Percentiles rank a stretch among this genome's conserved stretches.
Evolutionary conservation across 2,888 invertebrate genomes (phyloP).

Genomic region (Oxytorus armatus): DNA sequence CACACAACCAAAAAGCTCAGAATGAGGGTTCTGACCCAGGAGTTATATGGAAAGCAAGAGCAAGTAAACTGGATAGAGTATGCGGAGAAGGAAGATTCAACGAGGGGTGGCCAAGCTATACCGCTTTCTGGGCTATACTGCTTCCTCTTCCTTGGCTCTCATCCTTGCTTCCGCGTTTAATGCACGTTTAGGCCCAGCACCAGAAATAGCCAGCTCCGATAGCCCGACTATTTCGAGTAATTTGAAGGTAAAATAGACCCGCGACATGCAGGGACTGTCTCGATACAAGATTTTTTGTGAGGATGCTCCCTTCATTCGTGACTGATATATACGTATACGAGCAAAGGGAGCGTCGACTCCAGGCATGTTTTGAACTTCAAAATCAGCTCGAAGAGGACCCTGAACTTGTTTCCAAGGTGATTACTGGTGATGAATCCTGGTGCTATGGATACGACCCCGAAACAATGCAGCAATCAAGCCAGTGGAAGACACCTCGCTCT

Average conservation of each 20-base stretch:
- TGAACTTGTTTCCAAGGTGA: no score
- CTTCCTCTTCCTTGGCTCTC: slow-evolving; percentile 1
- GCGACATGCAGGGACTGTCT: slow-evolving; percentile 71
- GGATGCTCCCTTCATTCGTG: slow-evolving; percentile 31
- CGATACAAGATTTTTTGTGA: slow-evolving; percentile 22
- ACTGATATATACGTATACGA: slow-evolving; percentile 6
- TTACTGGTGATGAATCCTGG: no score
- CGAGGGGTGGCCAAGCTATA: slow-evolving; percentile 8
- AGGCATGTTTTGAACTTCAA: no score
- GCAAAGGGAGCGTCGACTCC: no score
- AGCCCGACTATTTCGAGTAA: slow-evolving; percentile 78
- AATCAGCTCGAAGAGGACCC: no score
- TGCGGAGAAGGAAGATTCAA: slow-evolving; percentile 32
- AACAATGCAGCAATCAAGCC: no score
- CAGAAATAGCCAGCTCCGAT: slow-evolving; percentile 75
- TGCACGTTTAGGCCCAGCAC: slow-evolving; percentile 6
- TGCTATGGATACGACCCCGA: no score
- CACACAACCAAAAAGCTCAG: slow-evolving; percentile 26
- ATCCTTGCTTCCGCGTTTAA: slow-evolving; percentile 17
- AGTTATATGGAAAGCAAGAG: slow-evolving; percentile 7
- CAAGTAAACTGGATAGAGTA: slow-evolving; percentile 33
- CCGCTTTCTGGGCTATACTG: slow-evolving; percentile 17
- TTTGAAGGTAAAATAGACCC: slow-evolving; percentile 79
- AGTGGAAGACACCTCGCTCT: no score
- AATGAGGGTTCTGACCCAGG: not conserved